A percentile compares a stretch with the other conserved stretches of the same genome.
Conservation (phyloP, 2,797 vertebrate species). For the Gymnodraco acuticeps region DNA sequence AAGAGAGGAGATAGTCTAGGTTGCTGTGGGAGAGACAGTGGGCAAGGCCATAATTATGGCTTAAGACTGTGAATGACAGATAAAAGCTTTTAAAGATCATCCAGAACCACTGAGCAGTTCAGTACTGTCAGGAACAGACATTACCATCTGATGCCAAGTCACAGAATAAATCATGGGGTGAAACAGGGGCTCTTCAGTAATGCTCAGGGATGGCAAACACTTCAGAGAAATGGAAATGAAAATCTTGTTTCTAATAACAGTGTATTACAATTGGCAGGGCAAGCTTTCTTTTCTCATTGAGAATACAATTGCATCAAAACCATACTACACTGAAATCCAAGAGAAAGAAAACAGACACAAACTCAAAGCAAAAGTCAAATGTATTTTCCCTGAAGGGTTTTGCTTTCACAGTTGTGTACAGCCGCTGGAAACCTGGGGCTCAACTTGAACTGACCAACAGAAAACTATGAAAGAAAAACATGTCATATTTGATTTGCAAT, state of each 20-base stretch:
- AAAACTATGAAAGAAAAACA: conserved; percentile 13
- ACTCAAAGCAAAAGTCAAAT: conserved; percentile 9
- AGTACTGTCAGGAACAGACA: too few relatives aligned
- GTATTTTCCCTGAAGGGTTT: conserved; percentile 11
- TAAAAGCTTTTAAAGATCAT: conserved; percentile 48
- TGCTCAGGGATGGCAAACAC: conserved; percentile 22
- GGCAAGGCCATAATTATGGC: conserved; percentile 53
- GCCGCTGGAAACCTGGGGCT: background rate
- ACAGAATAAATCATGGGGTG: conserved; percentile 12
- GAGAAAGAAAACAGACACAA: background rate
- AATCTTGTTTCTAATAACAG: conserved; percentile 6
- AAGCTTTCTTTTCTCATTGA: background rate
- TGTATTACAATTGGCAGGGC: conserved; percentile 30
- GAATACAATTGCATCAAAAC: conserved; percentile 7
- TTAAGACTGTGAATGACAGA: conserved; percentile 58
- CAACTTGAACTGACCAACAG: conserved; percentile 8
- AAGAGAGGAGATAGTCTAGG: conserved; percentile 34
- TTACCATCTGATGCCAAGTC: conserved; percentile 21
- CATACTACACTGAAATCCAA: conserved; percentile 7
- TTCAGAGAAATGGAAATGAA: conserved; percentile 25
- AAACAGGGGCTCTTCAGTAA: conserved; percentile 10
- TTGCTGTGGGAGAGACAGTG: conserved; percentile 31
- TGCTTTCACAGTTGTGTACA: conserved; percentile 7
- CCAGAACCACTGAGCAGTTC: conserved; percentile 26
- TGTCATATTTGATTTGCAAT: conserved; percentile 8